Percentiles rank a stretch among this genome's conserved stretches.
Conservation (phyloP, 2,797 vertebrate species). For the Darevskia nairensis region DNA sequence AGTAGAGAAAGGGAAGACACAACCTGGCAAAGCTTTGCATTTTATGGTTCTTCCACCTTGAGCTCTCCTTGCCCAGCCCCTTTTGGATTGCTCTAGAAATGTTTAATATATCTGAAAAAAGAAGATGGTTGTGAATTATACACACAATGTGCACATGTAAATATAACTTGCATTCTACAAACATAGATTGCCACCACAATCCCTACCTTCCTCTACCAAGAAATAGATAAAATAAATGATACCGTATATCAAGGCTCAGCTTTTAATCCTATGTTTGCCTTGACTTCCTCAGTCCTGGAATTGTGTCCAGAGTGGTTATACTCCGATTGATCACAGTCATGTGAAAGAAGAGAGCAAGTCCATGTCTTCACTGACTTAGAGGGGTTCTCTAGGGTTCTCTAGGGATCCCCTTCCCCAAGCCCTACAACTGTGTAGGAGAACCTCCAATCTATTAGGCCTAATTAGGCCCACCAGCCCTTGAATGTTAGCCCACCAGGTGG, state of each 20-base stretch:
- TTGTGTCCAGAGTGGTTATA: not conserved
- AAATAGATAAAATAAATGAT: not conserved
- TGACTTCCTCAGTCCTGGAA: not conserved
- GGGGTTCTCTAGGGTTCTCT: no score
- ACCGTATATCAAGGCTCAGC: not conserved
- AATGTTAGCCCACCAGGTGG: no score
- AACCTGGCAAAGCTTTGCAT: no score
- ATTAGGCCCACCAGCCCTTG: no score
- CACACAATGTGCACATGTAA: not conserved
- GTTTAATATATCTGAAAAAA: not conserved
- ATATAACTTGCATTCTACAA: not conserved
- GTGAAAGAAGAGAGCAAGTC: not conserved
- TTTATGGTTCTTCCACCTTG: no score
- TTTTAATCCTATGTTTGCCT: not conserved
- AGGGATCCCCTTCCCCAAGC: no score
- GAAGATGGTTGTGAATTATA: not conserved
- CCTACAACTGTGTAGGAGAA: no score
- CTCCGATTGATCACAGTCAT: not conserved
- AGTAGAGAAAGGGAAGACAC: no score
- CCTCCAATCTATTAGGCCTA: no score
- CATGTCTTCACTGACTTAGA: no score
- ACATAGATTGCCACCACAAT: not conserved
- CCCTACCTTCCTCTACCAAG: not conserved
- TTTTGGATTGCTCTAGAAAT: no score
- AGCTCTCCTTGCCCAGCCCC: no score